A percentile compares a stretch with the other conserved stretches of the same genome.
Evolutionary conservation across 2,888 invertebrate genomes (phyloP).

Genomic region (Rhagonycha lutea): DNA sequence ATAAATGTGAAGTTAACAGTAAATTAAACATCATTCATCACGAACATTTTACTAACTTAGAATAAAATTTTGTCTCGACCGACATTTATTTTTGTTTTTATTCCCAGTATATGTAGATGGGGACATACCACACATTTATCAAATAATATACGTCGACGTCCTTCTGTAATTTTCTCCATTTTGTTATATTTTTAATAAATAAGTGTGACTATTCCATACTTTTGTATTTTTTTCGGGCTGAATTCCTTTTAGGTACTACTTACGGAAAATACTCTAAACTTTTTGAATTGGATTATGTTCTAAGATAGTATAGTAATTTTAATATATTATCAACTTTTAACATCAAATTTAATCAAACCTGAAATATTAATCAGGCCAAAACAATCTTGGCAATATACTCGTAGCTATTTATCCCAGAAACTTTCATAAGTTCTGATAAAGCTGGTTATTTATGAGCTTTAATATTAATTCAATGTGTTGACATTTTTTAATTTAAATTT

Average conservation of each 20-base stretch:
- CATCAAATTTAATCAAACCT: background rate
- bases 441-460: background rate
- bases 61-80: too few species aligned
- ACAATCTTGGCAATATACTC: background rate
- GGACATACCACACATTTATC: background rate
- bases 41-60: background rate
- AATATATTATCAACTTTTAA: background rate
- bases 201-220: too few species aligned
- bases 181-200: background rate
- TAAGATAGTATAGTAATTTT: background rate
- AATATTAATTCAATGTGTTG: background rate
- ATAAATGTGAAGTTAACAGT: background rate
- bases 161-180: background rate
- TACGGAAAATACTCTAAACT: background rate
- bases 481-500: background rate
- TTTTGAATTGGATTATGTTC: background rate
- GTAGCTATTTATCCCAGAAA: background rate
- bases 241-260: background rate
- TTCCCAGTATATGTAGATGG: too few species aligned
- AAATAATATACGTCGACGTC: background rate
- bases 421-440: background rate
- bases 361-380: background rate
- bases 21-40: background rate
- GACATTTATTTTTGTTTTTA: too few species aligned
- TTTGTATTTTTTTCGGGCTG: background rate